Percentiles rank a stretch among this genome's conserved stretches.
Conservation (phyloP, 2,797 vertebrate species). For the Momotus momota region DNA sequence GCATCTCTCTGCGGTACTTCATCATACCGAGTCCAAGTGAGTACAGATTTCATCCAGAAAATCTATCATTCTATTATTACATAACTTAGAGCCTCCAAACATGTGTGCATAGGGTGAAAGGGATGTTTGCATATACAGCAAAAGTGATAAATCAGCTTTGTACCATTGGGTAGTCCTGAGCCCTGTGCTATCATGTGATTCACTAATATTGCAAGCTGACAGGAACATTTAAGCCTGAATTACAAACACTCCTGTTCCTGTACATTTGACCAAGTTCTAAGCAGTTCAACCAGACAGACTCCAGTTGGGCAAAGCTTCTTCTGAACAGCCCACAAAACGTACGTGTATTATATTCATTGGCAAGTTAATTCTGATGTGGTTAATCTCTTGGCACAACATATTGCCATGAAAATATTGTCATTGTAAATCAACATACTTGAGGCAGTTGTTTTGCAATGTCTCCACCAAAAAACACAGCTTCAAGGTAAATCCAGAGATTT, state of each 20-base stretch:
- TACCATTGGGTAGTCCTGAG: background rate
- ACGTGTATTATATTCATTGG: too few species aligned
- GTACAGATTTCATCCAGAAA: background rate
- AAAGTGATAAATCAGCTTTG: background rate
- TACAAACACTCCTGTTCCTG: background rate
- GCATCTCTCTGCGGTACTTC: background rate
- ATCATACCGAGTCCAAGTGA: background rate
- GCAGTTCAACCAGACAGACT: background rate
- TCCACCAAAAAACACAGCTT: conserved; percentile 90
- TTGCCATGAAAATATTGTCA: background rate
- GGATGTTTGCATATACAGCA: background rate
- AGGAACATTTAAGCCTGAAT: background rate
- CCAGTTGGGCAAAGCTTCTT: background rate
- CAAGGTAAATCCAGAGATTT: conserved; percentile 91
- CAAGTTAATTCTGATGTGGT: background rate
- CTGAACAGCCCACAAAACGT: background rate
- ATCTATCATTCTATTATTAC: background rate
- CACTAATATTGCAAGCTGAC: background rate
- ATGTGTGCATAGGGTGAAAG: background rate
- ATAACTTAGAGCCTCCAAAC: background rate
- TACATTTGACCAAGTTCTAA: background rate
- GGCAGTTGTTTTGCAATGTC: conserved; percentile 91
- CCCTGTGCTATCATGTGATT: background rate
- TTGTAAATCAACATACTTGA: conserved; percentile 74
- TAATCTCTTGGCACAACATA: background rate